Percentiles rank a stretch among this genome's conserved stretches.
phyloP scores from a whole-genome alignment of 2,888 invertebrate species.

The Lingula anatina region DNA sequence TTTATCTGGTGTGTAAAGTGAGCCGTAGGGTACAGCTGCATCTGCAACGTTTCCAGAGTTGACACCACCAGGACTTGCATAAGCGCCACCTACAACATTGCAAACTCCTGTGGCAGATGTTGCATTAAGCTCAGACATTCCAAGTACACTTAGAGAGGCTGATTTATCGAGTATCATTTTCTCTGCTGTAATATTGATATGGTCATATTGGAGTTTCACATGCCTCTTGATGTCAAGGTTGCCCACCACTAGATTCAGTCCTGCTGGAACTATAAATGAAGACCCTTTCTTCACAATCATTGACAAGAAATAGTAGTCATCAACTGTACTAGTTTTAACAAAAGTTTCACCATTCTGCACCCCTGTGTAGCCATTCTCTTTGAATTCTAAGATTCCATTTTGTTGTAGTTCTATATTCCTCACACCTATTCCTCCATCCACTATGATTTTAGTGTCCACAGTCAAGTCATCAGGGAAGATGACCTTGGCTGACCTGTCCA shows the following conservation, averaged over 20 bases:
- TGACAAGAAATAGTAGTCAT: slow-evolving; percentile 18
- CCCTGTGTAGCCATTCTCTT: background rate
- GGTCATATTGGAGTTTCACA: slow-evolving; percentile 20
- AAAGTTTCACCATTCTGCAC: background rate
- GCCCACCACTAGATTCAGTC: slow-evolving; percentile 17
- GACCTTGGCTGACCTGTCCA: slow-evolving; percentile 18
- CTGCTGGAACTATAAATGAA: slow-evolving; percentile 16
- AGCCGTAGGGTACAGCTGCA: slow-evolving; percentile 23
- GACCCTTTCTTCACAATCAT: slow-evolving; percentile 23
- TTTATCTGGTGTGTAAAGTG: slow-evolving; percentile 19
- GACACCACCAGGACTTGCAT: slow-evolving; percentile 27
- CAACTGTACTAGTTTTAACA: slow-evolving; percentile 13
- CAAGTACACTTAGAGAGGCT: slow-evolving; percentile 22
- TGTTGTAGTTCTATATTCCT: background rate
- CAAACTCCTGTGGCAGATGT: slow-evolving; percentile 13
- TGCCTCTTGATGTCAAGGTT: slow-evolving; percentile 26
- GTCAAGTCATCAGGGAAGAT: slow-evolving; percentile 25
- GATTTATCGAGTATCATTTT: slow-evolving; percentile 23
- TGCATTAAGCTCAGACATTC: slow-evolving; percentile 8
- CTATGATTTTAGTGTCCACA: slow-evolving; percentile 16
- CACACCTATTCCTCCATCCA: background rate
- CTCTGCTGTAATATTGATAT: slow-evolving; percentile 19
- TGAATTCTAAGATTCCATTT: background rate
- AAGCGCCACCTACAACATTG: slow-evolving; percentile 20
- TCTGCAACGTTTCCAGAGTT: slow-evolving; percentile 2